Percentiles rank a stretch among this genome's conserved stretches.
These are phyloP conservation scores for Lasioglossum lativentre DNA, from an alignment of 2,888 invertebrate genomes.

Conservation along the genomic window DNA sequence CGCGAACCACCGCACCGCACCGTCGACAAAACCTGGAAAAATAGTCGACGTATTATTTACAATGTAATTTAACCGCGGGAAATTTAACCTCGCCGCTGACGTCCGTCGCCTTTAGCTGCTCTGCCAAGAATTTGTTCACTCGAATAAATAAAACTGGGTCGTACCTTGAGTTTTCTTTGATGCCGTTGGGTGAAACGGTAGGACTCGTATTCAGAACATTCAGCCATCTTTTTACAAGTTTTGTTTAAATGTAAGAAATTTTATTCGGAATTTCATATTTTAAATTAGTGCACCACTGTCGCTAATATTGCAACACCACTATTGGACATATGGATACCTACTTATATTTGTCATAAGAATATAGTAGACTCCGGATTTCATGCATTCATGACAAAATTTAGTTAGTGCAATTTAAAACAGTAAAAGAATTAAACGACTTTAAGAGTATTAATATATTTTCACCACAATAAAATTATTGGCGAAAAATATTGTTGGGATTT, in stretches of 20 bases:
- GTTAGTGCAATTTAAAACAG: no score
- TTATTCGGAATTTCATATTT: not conserved
- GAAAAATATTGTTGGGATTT: no score
- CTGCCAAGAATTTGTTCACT: not conserved
- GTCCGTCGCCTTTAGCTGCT: not conserved
- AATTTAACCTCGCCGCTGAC: not conserved
- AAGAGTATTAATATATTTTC: no score
- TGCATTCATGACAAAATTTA: no score
- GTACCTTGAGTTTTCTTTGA: not conserved
- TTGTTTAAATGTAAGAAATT: not conserved
- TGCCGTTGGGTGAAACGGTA: not conserved
- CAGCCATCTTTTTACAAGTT: not conserved
- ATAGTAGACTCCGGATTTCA: no score
- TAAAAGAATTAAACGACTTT: no score
- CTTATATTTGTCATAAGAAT: no score
- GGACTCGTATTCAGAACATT: no score
- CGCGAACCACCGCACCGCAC: no score
- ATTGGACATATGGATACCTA: no score
- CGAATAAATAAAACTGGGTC: not conserved
- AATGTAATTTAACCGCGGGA: not conserved
- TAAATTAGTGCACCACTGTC: no score
- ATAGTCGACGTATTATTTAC: constrained; percentile 1
- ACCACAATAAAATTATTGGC: no score
- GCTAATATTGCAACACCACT: not conserved
- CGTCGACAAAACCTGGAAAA: not conserved